These are phyloP conservation scores for Cacoxenus indagator DNA, from an alignment of 2,888 invertebrate genomes.

Conservation along the genomic window DNA sequence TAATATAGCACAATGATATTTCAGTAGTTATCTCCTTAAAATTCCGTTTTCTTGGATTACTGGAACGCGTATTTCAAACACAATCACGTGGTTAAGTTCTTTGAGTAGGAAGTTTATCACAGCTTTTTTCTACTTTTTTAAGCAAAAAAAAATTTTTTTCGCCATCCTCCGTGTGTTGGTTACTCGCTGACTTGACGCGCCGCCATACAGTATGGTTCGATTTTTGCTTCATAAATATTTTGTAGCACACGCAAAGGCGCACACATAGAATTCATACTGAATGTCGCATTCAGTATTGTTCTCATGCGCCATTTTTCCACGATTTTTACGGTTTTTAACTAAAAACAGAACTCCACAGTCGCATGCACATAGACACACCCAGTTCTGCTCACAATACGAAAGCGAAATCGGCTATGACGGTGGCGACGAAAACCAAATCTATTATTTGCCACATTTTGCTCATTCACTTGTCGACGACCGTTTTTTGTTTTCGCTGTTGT, in stretches of 20 bases:
- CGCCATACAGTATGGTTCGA: no score
- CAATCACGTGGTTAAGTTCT: no score
- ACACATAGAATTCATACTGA: not conserved
- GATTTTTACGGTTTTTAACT: conserved; percentile 2
- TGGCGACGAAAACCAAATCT: conserved; percentile 2
- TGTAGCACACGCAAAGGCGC: not conserved
- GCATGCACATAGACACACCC: not conserved
- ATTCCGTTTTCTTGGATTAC: no score
- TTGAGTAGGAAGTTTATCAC: no score
- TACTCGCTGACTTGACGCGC: no score
- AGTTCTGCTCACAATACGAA: not conserved
- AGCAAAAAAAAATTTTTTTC: no score
- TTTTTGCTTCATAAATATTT: not conserved
- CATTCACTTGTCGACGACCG: conserved; percentile 28
- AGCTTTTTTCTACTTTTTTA: no score
- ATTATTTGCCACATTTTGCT: conserved; percentile 38
- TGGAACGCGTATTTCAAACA: no score
- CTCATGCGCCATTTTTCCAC: not conserved
- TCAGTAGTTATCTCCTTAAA: no score
- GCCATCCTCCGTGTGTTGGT: no score
- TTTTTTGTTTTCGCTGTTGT: not conserved
- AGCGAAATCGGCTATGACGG: not conserved
- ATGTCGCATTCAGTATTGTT: not conserved
- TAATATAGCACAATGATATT: no score
- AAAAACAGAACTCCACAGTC: not conserved